Evolutionary conservation across 2,888 invertebrate species (phyloP).

Genomic region (Mimas tiliae): DNA sequence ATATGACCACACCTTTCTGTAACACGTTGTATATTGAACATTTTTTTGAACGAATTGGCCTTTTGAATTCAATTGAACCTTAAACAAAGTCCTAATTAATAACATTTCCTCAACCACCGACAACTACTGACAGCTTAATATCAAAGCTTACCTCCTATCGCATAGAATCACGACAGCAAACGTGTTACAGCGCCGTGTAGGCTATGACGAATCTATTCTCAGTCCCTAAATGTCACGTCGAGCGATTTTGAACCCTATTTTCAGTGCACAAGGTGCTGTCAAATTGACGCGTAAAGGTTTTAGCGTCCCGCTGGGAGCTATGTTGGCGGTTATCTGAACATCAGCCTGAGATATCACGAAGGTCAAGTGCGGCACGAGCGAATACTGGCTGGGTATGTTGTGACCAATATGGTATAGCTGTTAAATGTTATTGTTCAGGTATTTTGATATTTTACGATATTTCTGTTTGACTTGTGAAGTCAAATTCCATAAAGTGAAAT

Average conservation of each 20-base stretch:
- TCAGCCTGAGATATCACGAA: conserved; percentile 75
- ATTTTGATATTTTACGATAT: conserved; percentile 8
- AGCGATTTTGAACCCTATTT: conserved; percentile 48
- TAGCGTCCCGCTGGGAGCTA: conserved; percentile 71
- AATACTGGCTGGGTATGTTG: conserved; percentile 58
- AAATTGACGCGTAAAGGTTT: conserved; percentile 49
- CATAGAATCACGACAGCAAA: conserved; percentile 69
- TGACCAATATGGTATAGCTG: conserved; percentile 60
- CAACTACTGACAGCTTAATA: conserved; percentile 38
- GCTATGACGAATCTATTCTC: conserved; percentile 72
- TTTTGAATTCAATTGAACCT: background rate
- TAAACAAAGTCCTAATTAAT: background rate
- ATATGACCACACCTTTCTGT: no score
- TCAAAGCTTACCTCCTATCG: conserved; percentile 43
- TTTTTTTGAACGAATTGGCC: no score
- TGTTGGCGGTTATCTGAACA: conserved; percentile 75
- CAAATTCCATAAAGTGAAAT: background rate
- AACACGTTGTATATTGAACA: no score
- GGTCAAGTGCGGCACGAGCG: conserved; percentile 76
- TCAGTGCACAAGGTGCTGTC: conserved; percentile 41
- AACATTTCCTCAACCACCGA: background rate
- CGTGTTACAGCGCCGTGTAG: conserved; percentile 71
- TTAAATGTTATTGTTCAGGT: conserved; percentile 7
- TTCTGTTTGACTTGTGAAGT: background rate
- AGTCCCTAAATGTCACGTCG: conserved; percentile 34